phyloP scores from a whole-genome alignment of 2,888 invertebrate genomes.

The Melanchra persicariae region DNA sequence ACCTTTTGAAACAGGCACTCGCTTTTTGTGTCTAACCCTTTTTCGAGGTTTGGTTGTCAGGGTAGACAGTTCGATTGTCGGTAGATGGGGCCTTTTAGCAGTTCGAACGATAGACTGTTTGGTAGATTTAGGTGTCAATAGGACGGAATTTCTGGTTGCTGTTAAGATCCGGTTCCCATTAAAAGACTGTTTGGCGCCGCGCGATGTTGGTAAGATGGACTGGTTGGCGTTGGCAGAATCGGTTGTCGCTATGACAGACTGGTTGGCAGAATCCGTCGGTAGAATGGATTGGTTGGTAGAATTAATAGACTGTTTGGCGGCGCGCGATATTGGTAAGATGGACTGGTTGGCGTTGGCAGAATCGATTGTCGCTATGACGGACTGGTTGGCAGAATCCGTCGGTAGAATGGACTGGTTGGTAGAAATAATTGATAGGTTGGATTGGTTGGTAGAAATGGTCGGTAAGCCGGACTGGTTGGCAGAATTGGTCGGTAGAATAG shows the following conservation, averaged over 20 bases:
- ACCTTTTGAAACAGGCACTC: conserved; percentile 35
- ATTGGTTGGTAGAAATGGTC: background rate
- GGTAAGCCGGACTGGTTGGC: background rate
- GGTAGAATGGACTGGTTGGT: background rate
- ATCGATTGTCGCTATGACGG: background rate
- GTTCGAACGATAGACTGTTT: background rate
- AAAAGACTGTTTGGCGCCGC: background rate
- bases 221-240: background rate
- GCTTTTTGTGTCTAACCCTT: background rate
- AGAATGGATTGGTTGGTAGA: background rate
- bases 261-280: background rate
- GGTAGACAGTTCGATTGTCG: background rate
- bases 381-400: background rate
- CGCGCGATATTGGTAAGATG: background rate
- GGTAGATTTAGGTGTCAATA: background rate
- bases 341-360: background rate
- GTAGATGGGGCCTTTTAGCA: background rate
- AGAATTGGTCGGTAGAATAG: background rate
- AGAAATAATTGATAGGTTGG: background rate
- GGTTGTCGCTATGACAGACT: background rate
- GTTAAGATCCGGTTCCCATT: background rate
- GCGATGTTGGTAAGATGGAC: background rate
- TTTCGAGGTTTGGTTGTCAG: background rate
- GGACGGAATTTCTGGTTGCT: background rate
- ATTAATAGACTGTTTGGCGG: background rate